Conservation (phyloP, 2,888 invertebrate species). For the Machimus atricapillus region DNA sequence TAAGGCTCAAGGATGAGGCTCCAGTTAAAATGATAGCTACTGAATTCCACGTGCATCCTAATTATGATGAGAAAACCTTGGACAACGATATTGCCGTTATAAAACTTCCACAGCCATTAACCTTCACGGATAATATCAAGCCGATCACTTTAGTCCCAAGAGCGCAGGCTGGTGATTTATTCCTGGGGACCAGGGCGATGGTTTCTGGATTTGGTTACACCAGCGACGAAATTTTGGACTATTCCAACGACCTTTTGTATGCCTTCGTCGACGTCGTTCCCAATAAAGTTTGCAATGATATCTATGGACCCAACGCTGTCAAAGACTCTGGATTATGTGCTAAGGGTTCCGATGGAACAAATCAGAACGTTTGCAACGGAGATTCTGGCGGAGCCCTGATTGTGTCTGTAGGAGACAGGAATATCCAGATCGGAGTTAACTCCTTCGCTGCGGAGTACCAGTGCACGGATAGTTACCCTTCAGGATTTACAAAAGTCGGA, state of each 20-base stretch:
- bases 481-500: conserved; percentile 56
- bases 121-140: conserved; percentile 51
- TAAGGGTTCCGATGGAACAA: conserved; percentile 51
- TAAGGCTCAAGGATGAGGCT: neutral
- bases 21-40: conserved; percentile 47
- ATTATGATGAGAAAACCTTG: conserved; percentile 52
- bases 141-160: conserved; percentile 53
- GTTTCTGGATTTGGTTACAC: conserved; percentile 56
- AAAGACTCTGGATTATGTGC: conserved; percentile 54
- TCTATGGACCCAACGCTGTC: conserved; percentile 52
- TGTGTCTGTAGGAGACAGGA: conserved; percentile 47
- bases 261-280: conserved; percentile 55
- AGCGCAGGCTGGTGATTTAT: conserved; percentile 48
- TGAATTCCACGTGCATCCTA: conserved; percentile 53
- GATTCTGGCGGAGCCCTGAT: conserved; percentile 59
- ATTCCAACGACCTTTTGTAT: conserved; percentile 52
- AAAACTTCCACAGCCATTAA: conserved; percentile 51
- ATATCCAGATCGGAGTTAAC: conserved; percentile 58
- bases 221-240: conserved; percentile 56
- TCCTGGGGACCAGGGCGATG: conserved; percentile 51
- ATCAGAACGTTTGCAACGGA: conserved; percentile 58
- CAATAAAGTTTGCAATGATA: conserved; percentile 51
- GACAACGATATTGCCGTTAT: conserved; percentile 58
- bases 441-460: conserved; percentile 58
- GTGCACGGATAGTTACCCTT: conserved; percentile 55